These are phyloP conservation scores for Taxidea taxus DNA, from an alignment of 2,113 vertebrate genomes.

Conservation along the genomic window DNA sequence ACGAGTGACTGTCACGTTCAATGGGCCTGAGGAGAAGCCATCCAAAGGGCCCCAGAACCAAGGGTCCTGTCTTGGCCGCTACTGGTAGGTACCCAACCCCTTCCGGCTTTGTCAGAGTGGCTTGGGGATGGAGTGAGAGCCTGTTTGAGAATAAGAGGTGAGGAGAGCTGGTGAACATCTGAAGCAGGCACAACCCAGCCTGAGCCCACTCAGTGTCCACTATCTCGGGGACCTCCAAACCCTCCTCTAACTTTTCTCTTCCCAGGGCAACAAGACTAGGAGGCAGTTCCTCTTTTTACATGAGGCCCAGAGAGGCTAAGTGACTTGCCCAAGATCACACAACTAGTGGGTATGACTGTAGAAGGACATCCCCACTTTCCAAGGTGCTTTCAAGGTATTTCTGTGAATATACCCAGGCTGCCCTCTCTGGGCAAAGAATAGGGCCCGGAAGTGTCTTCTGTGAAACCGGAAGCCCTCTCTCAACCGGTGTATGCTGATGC, in stretches of 20 bases:
- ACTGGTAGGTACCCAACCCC: neutral
- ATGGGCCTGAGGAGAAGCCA: neutral
- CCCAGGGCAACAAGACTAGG: neutral
- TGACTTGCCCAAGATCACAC: neutral
- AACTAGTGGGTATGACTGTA: neutral
- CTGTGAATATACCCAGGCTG: neutral
- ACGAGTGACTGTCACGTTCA: neutral
- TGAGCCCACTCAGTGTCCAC: neutral
- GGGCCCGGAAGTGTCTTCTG: neutral
- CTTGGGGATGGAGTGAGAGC: neutral
- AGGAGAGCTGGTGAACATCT: neutral
- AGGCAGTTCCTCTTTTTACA: neutral
- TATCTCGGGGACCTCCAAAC: neutral
- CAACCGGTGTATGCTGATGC: neutral
- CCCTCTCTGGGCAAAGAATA: neutral
- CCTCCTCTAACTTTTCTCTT: neutral
- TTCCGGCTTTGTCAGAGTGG: neutral
- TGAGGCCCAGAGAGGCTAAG: conserved; percentile 22
- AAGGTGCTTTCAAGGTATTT: neutral
- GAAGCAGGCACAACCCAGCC: neutral
- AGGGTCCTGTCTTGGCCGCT: neutral
- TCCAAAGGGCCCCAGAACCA: neutral
- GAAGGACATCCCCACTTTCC: neutral
- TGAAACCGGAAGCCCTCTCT: neutral
- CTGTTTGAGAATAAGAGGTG: neutral